These are phyloP conservation scores for Odontomachus brunneus DNA, from an alignment of 1,140 invertebrate species.

Conservation along the genomic window DNA sequence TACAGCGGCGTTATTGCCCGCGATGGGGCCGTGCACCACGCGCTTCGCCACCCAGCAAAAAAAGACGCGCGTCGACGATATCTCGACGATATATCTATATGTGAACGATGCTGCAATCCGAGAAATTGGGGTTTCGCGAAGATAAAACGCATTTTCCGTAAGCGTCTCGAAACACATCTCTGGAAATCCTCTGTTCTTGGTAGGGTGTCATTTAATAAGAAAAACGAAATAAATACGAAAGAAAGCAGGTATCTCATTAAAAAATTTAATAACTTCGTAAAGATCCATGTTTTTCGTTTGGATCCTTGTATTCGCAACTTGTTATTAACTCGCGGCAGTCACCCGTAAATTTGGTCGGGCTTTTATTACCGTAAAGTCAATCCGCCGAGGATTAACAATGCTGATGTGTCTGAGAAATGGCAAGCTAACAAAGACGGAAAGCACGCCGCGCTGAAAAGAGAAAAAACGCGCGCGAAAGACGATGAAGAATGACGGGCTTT, in stretches of 20 bases:
- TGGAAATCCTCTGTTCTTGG: too few species aligned
- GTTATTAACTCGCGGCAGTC: too few species aligned
- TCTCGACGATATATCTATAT: not conserved
- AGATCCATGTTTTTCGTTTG: too few species aligned
- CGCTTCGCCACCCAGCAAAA: not conserved
- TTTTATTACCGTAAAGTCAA: not conserved
- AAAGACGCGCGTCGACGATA: conserved; percentile 9
- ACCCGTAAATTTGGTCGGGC: too few species aligned
- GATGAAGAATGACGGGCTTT: conserved; percentile 51
- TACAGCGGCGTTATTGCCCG: conserved; percentile 45
- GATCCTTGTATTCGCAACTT: too few species aligned
- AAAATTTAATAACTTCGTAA: too few species aligned
- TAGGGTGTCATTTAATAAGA: too few species aligned
- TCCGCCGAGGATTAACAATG: not conserved
- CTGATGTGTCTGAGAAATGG: not conserved
- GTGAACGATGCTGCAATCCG: conserved; percentile 2
- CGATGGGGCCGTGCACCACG: not conserved
- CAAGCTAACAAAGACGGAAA: conserved; percentile 7
- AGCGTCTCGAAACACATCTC: too few species aligned
- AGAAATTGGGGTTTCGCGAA: conserved; percentile 3
- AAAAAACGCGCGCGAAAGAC: conserved; percentile 22
- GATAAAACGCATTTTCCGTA: not conserved
- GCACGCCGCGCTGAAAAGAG: not conserved
- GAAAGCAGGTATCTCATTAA: too few species aligned
- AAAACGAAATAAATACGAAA: too few species aligned